phyloP scores from a whole-genome alignment of 2,113 vertebrate species.

The Cebus imitator region DNA sequence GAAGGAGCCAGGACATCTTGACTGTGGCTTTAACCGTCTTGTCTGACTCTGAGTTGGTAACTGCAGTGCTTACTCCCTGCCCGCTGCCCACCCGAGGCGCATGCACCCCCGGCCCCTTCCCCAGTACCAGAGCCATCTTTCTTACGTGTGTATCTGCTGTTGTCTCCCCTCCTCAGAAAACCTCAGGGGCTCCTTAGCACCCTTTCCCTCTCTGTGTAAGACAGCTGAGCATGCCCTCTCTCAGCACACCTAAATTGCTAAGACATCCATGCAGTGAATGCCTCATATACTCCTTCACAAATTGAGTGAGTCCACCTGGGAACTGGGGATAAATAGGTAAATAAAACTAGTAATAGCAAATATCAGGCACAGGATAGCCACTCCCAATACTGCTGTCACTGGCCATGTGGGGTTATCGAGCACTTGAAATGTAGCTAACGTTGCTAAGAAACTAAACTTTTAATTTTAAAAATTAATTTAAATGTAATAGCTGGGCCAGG shows the following conservation, averaged over 20 bases:
- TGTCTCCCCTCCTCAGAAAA: not conserved
- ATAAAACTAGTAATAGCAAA: not conserved
- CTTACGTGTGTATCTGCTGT: rapidly evolving
- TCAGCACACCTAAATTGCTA: no score
- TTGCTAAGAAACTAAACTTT: not conserved
- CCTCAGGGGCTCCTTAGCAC: not conserved
- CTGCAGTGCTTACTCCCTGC: not conserved
- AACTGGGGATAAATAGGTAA: not conserved
- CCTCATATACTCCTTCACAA: not conserved
- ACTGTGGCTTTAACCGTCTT: not conserved
- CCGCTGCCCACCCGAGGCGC: not conserved
- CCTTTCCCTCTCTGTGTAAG: not conserved
- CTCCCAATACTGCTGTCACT: no score
- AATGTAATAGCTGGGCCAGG: no score
- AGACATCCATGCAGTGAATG: rapidly evolving
- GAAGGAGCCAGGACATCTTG: not conserved
- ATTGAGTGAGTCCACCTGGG: not conserved
- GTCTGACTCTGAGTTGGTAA: no score
- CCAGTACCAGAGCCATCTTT: not conserved
- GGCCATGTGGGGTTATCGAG: no score
- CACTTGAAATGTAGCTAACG: no score
- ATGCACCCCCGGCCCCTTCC: not conserved
- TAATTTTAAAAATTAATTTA: not conserved
- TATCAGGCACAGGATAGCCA: not conserved
- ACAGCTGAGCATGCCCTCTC: not conserved